These are phyloP conservation scores for Hormiphora californensis DNA, from an alignment of 37 sponge, comb jelly and placozoan species.

Conservation along the genomic window DNA sequence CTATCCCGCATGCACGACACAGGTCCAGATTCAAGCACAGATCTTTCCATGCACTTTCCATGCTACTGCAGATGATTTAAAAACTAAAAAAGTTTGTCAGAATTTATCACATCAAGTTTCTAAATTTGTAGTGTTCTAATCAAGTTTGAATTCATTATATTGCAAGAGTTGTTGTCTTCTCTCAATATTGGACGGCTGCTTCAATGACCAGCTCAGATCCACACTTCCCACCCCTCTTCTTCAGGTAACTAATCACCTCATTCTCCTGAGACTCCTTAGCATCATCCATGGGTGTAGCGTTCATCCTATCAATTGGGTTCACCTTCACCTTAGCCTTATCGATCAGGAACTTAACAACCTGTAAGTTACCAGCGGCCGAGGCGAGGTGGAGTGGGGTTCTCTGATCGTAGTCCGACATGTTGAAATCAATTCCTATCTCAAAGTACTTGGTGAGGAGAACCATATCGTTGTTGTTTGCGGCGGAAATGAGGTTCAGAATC, in stretches of 20 bases:
- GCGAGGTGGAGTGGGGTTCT: constrained; percentile 54
- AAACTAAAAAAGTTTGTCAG: too few species aligned
- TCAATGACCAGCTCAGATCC: not conserved
- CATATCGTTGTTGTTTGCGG: constrained; percentile 50
- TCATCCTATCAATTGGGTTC: constrained; percentile 53
- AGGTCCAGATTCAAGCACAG: too few species aligned
- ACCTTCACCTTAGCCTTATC: constrained; percentile 8
- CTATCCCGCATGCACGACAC: too few species aligned
- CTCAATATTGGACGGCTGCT: not conserved
- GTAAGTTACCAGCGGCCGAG: constrained; percentile 30
- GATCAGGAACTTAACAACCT: constrained; percentile 53
- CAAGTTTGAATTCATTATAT: too few species aligned
- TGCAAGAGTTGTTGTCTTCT: too few species aligned
- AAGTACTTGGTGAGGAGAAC: constrained; percentile 49
- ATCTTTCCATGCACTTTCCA: too few species aligned
- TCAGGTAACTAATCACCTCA: constrained; percentile 45
- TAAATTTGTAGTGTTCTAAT: too few species aligned
- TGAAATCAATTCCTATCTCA: constrained; percentile 50
- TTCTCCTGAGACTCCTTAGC: constrained; percentile 24
- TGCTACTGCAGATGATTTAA: too few species aligned
- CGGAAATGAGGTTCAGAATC: constrained; percentile 25
- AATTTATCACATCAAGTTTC: too few species aligned
- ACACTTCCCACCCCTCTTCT: constrained; percentile 22
- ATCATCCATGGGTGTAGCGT: constrained; percentile 49
- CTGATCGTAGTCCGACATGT: constrained; percentile 55